Evolutionary conservation across 2,888 invertebrate species (phyloP).

Genomic region (Trichopoda pennipes): DNA sequence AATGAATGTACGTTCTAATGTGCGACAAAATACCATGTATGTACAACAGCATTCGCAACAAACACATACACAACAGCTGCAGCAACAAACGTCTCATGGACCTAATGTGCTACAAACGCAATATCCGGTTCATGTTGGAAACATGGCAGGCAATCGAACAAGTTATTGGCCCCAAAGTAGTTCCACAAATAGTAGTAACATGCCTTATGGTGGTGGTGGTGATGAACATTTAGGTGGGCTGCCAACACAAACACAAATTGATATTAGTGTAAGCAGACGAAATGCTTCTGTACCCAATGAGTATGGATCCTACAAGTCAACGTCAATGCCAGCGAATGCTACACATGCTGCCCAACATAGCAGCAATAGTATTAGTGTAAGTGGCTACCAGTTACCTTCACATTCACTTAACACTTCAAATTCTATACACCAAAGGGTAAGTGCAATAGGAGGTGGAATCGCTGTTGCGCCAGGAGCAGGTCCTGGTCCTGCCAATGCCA

Average conservation of each 20-base stretch:
- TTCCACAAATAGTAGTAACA: slow-evolving; percentile 33
- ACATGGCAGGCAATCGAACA: slow-evolving; percentile 37
- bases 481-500: slow-evolving; percentile 18
- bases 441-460: slow-evolving; percentile 44
- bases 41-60: slow-evolving; percentile 61
- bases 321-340: slow-evolving; percentile 47
- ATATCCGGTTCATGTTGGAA: slow-evolving; percentile 42
- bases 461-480: background rate
- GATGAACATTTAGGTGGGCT: slow-evolving; percentile 46
- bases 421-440: slow-evolving; percentile 49
- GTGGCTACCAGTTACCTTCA: slow-evolving; percentile 45
- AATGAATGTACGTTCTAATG: slow-evolving; percentile 31
- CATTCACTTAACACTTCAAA: slow-evolving; percentile 36
- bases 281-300: slow-evolving; percentile 19
- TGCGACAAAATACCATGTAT: slow-evolving; percentile 67
- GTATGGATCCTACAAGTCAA: slow-evolving; percentile 56
- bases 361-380: slow-evolving; percentile 34
- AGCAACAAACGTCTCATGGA: slow-evolving; percentile 35
- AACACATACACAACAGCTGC: slow-evolving; percentile 37
- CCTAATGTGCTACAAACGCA: slow-evolving; percentile 51
- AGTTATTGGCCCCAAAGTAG: slow-evolving; percentile 59
- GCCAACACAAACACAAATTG: slow-evolving; percentile 51
- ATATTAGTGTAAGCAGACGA: slow-evolving; percentile 52
- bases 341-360: slow-evolving; percentile 38
- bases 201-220: slow-evolving; percentile 31